Base-by-base conservation (phyloP, 2,888 invertebrate genomes). In the Steromphala cineraria region DNA sequence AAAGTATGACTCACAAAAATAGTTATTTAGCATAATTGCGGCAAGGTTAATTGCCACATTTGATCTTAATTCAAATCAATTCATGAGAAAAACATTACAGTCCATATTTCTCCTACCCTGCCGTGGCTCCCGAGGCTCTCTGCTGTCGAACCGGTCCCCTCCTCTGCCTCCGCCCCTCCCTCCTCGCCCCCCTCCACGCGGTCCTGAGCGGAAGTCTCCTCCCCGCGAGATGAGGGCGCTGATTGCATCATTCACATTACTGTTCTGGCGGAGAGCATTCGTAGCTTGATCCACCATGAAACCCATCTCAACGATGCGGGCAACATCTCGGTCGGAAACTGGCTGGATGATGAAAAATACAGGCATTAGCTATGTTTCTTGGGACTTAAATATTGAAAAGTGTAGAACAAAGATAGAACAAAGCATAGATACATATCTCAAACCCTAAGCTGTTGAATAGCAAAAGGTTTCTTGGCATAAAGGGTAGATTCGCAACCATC, bases 201-300 rank as follows among this genome's bases (percentile, higher is more conserved):
- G 46, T 1, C 46, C 46, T 10, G 46, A 46, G 46, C 46, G 46
- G 46, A 46, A 46, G 13, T 46, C 46, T 53, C 78, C 80, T 36
- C 86, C 86, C 36, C 77, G 77, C 28, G 82, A 81, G 15, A 92
- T 82, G 53, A 93, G 85, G 24, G 80, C 84, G 67, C 89, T 87
- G 67, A 93, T 88, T n/a, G 93, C 92, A 53, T 88, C 85, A n/a
- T 88, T 83, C 8, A 96, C 95, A 93, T 96, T 96, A 88, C 96
- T 96, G 84, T 95, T 95, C 83, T 95, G 94, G 88, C 95, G 95
- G 19, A 97, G 94, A 75, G 97, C 96, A 92, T 95, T 95, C 88
- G 95, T 96, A 17, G 97, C 97, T 91, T 97, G 96, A 80, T 96
- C 96, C 81, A 96, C 95, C 31, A 95, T 94, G 90, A 96, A 97